Percentiles rank a stretch among this genome's conserved stretches.
These are phyloP conservation scores for Sycobia sp. DNA, from an alignment of 1,140 invertebrate genomes.

Conservation along the genomic window DNA sequence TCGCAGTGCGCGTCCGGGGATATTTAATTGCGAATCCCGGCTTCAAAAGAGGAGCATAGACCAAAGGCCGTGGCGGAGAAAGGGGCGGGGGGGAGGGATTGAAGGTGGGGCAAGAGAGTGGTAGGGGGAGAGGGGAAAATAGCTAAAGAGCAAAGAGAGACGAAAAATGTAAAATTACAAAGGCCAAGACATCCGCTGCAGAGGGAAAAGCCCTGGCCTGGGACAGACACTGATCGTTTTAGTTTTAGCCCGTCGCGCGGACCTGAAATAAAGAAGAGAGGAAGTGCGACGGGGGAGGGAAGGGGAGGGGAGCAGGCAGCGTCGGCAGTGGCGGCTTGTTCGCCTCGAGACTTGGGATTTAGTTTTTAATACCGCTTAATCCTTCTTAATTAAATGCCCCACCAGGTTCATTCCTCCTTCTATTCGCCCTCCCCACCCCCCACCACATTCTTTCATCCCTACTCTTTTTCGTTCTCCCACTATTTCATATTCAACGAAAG, in stretches of 20 bases:
- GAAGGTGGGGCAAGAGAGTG: neutral
- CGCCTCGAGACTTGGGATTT: conserved; percentile 36
- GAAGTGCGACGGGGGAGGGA: conserved; percentile 13
- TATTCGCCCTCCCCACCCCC: conserved; percentile 1
- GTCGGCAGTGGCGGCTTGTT: conserved; percentile 24
- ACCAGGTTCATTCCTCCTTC: conserved; percentile 29
- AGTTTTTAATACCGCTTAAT: conserved; percentile 51
- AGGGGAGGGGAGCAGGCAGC: conserved; percentile 22
- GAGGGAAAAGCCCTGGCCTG: neutral
- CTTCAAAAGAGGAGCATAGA: no score
- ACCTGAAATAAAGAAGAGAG: conserved; percentile 31
- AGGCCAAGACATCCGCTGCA: neutral
- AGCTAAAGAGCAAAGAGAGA: conserved; percentile 6
- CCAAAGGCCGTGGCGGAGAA: neutral
- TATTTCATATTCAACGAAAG: conserved; percentile 1
- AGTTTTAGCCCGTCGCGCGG: conserved; percentile 43
- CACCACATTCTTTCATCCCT: neutral
- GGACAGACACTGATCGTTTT: conserved; percentile 45
- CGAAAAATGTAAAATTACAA: conserved; percentile 26
- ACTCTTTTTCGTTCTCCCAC: neutral
- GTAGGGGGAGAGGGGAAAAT: neutral
- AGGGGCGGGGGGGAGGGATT: neutral
- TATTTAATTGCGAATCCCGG: no score
- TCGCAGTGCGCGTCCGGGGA: no score
- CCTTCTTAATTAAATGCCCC: conserved; percentile 55